phyloP scores from a whole-genome alignment of 2,888 invertebrate genomes.

The Mesochorus sp. region DNA sequence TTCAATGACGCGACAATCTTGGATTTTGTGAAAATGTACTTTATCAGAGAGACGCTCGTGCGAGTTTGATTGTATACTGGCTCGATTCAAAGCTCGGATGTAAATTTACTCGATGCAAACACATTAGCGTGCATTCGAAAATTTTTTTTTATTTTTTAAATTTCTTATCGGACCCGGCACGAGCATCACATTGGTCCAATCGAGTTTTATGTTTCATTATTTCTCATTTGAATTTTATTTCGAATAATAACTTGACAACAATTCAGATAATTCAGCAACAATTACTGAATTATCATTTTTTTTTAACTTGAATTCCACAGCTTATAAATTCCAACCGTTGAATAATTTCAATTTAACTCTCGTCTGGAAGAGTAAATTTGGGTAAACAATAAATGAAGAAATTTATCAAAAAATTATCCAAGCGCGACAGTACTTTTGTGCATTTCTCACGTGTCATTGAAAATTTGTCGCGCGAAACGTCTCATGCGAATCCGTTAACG shows the following conservation, averaged over 20 bases:
- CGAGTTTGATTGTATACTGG: conserved; percentile 35
- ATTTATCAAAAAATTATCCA: too few relatives aligned
- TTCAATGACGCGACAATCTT: conserved; percentile 1
- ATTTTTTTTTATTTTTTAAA: conserved; percentile 18
- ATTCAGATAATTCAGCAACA: too few relatives aligned
- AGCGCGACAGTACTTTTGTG: too few relatives aligned
- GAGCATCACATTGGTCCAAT: not conserved
- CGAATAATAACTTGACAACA: too few relatives aligned
- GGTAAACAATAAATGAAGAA: too few relatives aligned
- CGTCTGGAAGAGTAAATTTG: too few relatives aligned
- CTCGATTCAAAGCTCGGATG: conserved; percentile 22
- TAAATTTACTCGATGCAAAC: conserved; percentile 42
- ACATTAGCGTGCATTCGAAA: conserved; percentile 17
- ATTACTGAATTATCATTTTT: too few relatives aligned
- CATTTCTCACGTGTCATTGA: conserved; percentile 6
- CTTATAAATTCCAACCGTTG: too few relatives aligned
- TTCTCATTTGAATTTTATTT: not conserved
- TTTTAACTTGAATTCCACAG: too few relatives aligned
- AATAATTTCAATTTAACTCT: too few relatives aligned
- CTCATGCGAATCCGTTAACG: conserved; percentile 45
- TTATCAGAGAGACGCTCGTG: conserved; percentile 21
- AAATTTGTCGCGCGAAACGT: conserved; percentile 22
- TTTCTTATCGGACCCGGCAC: not conserved
- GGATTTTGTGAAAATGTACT: not conserved
- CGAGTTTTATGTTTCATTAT: not conserved